phyloP scores from a whole-genome alignment of 2,888 invertebrate genomes.

The Caenorhabditis zanzibari region DNA sequence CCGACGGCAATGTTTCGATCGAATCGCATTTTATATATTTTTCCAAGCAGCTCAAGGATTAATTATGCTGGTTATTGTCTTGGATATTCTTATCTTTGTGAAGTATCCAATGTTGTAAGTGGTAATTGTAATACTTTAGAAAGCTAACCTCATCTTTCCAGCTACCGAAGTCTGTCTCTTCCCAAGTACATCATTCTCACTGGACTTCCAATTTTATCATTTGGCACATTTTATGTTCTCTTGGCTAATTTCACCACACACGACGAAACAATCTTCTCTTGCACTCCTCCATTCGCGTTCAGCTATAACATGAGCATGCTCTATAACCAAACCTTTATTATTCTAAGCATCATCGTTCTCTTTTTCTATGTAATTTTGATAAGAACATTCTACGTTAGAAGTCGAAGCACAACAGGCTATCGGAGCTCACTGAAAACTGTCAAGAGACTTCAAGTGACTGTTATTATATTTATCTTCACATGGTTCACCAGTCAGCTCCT shows the following conservation, averaged over 20 bases:
- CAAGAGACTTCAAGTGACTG: slow-evolving; percentile 14
- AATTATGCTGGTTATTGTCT: slow-evolving; percentile 18
- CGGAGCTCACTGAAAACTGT: slow-evolving; percentile 1
- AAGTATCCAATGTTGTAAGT: slow-evolving; percentile 6
- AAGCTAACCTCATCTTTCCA: not conserved
- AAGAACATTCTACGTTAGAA: not conserved
- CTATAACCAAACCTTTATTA: not conserved
- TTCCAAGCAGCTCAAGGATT: slow-evolving; percentile 31
- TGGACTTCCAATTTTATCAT: not conserved
- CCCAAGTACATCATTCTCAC: not conserved
- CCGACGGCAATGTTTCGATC: not conserved
- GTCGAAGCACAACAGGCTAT: not conserved
- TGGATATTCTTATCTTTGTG: slow-evolving; percentile 16
- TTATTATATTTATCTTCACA: slow-evolving; percentile 7
- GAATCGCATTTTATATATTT: slow-evolving; percentile 16
- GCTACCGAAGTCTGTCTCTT: not conserved
- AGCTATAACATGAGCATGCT: not conserved
- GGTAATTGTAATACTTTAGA: not conserved
- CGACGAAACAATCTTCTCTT: not conserved
- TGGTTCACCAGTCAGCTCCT: slow-evolving; percentile 14
- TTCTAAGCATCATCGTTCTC: not conserved
- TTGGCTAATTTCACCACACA: not conserved
- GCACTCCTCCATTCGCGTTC: slow-evolving; percentile 2
- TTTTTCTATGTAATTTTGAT: not conserved
- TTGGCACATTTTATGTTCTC: not conserved